Conservation (phyloP, 2,797 vertebrate species). For the Iguana delicatissima region DNA sequence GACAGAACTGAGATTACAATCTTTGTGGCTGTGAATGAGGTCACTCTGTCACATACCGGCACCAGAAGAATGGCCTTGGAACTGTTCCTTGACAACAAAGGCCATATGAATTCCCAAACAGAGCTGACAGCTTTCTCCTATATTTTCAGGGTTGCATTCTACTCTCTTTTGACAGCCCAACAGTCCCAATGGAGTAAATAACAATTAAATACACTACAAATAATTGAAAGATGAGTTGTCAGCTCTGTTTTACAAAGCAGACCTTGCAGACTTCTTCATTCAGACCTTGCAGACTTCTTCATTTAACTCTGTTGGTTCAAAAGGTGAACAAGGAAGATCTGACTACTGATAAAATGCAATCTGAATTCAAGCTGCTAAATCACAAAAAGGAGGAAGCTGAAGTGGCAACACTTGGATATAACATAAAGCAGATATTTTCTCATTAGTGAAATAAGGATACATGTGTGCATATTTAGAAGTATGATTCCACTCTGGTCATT, state of each 20-base stretch:
- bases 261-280: no score
- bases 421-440: not conserved
- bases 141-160: slow-evolving; percentile 44
- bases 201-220: slow-evolving; percentile 42
- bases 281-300: slow-evolving; percentile 34
- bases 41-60: slow-evolving; percentile 13
- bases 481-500: not conserved
- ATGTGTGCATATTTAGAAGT: not conserved
- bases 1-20: no score
- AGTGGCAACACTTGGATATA: not conserved
- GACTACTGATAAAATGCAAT: slow-evolving; percentile 44
- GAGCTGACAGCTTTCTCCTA: not conserved
- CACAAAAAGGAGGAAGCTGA: slow-evolving; percentile 31
- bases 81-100: not conserved
- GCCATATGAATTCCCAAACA: slow-evolving; percentile 6
- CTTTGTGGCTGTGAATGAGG: slow-evolving; percentile 44
- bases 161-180: not conserved
- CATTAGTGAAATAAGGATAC: not conserved
- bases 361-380: slow-evolving; percentile 22
- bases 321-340: slow-evolving; percentile 26
- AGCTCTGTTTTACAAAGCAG: slow-evolving; percentile 49
- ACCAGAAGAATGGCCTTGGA: slow-evolving; percentile 7
- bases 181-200: slow-evolving; percentile 31
- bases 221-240: slow-evolving; percentile 51
- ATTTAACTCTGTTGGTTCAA: slow-evolving; percentile 33